Evolutionary conservation across 2,797 vertebrate species (phyloP), one percentile per base, ranked within the genome.

Genomic region (Pangasius sanitwongsei): DNA sequence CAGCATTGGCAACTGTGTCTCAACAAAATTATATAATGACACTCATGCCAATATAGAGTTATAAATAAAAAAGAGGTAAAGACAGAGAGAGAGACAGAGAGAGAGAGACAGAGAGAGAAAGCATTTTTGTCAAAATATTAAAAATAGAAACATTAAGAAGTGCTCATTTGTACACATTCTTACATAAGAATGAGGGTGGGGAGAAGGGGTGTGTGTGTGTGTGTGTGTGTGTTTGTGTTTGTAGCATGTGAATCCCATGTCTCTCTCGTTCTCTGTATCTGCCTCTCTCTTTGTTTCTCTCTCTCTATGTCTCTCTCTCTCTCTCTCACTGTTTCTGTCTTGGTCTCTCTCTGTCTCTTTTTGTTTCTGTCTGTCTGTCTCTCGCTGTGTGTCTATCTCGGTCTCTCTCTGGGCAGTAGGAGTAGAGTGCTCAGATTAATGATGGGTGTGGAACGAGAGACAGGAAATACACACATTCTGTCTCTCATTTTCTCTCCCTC

Each of bases 371-470:
- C n/a, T 67, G 12, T 67, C n/a, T 69, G 23, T 69, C 12, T 31
- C n/a, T 65, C 65, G 7, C 65, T 67, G 8, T 80, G 50, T 50
- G 11, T 78, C 12, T 41, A 20, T 53, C 75, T 78, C 74, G 34
- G 7, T 20, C 15, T 34, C n/a, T 87, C 18, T 6, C 70, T 72
- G 80, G 69, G 89, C 75, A 87, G 83, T 87, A 61, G 91, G 91
- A 92, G 89, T 90, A 91, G 90, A 91, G 88, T 70, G 88, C 91
- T 91, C 77, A 92, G 85, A 93, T 91, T 91, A 93, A 93, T 91
- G 91, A 90, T 91, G 92, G 92, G 89, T 89, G 91, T 91, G 92
- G 91, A 89, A 74, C 18, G n/a, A 67, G 83, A 87, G 87, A 91
- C 87, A 86, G 90, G 88, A 92, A 88, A 88, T 72, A 85, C 78